Evolutionary conservation across 2,888 invertebrate species (phyloP), one percentile per base, ranked within the genome.

Genomic region (Petrophora chlorosata): DNA sequence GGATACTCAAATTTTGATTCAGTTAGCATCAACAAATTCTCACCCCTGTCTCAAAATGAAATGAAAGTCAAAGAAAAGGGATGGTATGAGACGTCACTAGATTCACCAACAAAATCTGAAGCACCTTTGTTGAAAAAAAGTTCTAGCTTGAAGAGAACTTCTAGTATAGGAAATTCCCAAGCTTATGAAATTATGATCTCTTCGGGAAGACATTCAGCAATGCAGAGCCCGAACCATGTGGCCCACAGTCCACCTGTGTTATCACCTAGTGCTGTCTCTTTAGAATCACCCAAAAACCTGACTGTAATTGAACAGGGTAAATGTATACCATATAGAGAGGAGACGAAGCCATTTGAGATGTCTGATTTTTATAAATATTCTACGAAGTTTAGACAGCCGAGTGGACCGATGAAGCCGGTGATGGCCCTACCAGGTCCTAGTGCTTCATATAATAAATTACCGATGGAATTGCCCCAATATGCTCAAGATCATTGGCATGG

Each of bases 341-440:
- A 97, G 45, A 96, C 97, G 0, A 99, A 99, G 78, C 98, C 98
- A 2, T 99, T 98, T 86, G 98, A 98, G 91, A 98, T 98, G 96
- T 95, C 98, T 0, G 99, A 99, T 83, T 98, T 98, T 82, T 99
- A 98, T 81, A 99, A 98, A 84, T 99, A 99, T 81, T 98, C 98
- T 39, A 98, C 97, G 3, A 97, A 98, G 78, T 97, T 95, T 79
- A 93, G 98, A 53, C 94, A 97, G 68, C 75, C 76, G 1, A 82
- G 73, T 68, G 66, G 68, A 42, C 83, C 78, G 34, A n/a, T n/a
- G n/a, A 88, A 85, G 53, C 64, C 66, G 25, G 59, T 71, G 1
- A 53, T 71, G 23, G 69, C 73, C 3, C 80, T 72, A 50, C 73
- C 79, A 19, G 72, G 77, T 12, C 71, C 82, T 8, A 82, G 73